These are phyloP conservation scores for Eulemur macaco DNA, from an alignment of 2,113 vertebrate species.

Conservation along the genomic window DNA sequence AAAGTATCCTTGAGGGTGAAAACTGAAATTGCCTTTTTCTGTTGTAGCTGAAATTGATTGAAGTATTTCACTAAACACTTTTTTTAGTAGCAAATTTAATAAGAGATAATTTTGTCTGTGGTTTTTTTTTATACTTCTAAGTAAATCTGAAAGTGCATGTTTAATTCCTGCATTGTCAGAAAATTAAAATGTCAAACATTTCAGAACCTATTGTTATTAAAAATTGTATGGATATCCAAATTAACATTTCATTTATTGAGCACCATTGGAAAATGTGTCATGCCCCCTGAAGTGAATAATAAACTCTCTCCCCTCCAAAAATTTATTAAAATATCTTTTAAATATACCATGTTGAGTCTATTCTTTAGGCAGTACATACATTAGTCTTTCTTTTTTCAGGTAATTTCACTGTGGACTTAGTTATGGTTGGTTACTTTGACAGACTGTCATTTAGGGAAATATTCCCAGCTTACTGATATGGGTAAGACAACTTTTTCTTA, in stretches of 20 bases:
- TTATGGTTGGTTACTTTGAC: background rate
- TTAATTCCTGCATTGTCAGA: background rate
- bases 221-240: background rate
- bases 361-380: background rate
- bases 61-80: background rate
- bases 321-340: conserved; percentile 1
- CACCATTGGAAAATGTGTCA: background rate
- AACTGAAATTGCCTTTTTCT: background rate
- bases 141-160: background rate
- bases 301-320: background rate
- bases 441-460: background rate
- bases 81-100: background rate
- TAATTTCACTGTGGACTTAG: background rate
- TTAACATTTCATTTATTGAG: background rate
- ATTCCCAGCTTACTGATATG: background rate
- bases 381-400: background rate
- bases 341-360: background rate
- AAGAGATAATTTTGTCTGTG: background rate
- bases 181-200: conserved; percentile 6
- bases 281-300: background rate
- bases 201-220: background rate
- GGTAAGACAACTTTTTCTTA: background rate
- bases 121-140: background rate
- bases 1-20: background rate
- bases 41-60: background rate